A percentile compares a stretch with the other conserved stretches of the same genome.
Conservation (phyloP, 2,113 vertebrate genomes). For the Strix aluco region DNA sequence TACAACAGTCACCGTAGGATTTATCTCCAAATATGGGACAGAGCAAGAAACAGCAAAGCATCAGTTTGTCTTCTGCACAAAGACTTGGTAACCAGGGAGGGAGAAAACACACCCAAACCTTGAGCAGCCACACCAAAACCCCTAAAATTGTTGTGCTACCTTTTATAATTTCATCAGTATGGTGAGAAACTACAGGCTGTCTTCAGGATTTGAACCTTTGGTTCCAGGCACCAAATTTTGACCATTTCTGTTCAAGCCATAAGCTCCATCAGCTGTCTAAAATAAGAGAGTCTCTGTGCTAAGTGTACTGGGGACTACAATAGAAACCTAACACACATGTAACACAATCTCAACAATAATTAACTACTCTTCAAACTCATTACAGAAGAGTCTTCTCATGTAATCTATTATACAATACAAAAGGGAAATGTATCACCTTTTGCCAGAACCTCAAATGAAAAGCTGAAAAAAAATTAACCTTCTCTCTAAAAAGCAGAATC, state of each 20-base stretch:
- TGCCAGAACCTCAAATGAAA: slow-evolving; percentile 33
- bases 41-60: not conserved
- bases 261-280: not conserved
- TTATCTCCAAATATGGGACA: not conserved
- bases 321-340: not conserved
- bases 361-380: slow-evolving; percentile 55
- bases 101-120: not conserved
- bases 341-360: slow-evolving; percentile 54
- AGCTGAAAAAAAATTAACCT: not conserved
- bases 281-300: not conserved
- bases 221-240: not conserved
- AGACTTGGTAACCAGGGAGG: not conserved
- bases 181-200: not conserved
- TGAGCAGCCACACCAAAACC: not conserved
- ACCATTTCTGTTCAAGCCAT: not conserved
- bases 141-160: not conserved
- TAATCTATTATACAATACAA: slow-evolving; percentile 54
- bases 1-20: rapidly evolving
- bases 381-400: slow-evolving; percentile 42
- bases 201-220: not conserved
- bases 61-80: not conserved
- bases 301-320: not conserved
- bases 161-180: not conserved
- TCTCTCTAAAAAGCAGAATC: not conserved
- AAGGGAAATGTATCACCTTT: slow-evolving; percentile 24